Conservation (phyloP, 2,113 vertebrate genomes). For the Gavialis gangeticus region DNA sequence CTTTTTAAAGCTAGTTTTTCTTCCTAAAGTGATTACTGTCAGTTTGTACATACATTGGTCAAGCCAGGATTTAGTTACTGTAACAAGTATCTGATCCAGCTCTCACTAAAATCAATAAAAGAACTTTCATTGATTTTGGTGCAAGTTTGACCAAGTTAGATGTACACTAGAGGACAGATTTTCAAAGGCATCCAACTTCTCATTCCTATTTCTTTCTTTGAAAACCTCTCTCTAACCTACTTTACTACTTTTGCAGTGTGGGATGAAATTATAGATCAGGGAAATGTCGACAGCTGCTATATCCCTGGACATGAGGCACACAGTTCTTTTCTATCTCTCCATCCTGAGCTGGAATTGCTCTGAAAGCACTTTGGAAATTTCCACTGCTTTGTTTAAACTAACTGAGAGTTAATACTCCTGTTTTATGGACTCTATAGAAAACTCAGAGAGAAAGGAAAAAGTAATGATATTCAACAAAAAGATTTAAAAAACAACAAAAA, state of each 20-base stretch:
- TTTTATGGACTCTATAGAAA: not conserved
- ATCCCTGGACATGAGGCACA: not conserved
- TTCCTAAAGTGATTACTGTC: conserved; percentile 17
- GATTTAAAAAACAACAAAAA: not conserved
- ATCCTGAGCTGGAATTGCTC: not conserved
- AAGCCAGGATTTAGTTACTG: not conserved
- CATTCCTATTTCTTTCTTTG: conserved; percentile 25
- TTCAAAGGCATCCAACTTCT: not conserved
- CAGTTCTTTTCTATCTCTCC: not conserved
- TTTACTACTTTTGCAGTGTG: not conserved
- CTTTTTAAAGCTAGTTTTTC: conserved; percentile 20
- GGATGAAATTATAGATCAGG: conserved; percentile 20
- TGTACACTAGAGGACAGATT: not conserved
- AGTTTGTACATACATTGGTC: not conserved
- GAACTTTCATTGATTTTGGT: not conserved
- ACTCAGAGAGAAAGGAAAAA: not conserved
- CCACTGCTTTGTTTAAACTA: not conserved
- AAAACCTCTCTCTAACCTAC: not conserved
- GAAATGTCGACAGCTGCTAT: conserved; percentile 3
- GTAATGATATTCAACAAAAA: not conserved
- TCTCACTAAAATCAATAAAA: conserved; percentile 21
- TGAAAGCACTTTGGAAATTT: conserved; percentile 28
- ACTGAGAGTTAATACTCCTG: not conserved
- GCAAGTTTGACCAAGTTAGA: conserved; percentile 28
- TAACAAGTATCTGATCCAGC: not conserved